phyloP scores from a whole-genome alignment of 1,140 invertebrate genomes.

The Nilaparvata lugens region DNA sequence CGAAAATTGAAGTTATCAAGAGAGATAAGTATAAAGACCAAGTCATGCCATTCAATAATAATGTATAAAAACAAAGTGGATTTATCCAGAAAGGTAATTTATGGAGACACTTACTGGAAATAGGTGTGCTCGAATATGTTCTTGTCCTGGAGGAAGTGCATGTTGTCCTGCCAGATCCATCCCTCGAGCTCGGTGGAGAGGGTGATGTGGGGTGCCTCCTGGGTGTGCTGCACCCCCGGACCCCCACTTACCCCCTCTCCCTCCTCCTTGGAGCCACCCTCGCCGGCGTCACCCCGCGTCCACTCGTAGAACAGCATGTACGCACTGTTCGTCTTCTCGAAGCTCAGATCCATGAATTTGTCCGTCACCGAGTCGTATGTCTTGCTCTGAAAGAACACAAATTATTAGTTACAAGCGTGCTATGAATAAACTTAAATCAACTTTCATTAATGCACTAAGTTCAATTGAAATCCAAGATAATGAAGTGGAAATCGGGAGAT shows the following conservation, averaged over 20 bases:
- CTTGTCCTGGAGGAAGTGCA: constrained; percentile 88
- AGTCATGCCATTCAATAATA: too few species aligned
- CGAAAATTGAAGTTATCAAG: too few species aligned
- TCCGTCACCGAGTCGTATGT: constrained; percentile 93
- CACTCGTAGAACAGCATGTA: constrained; percentile 96
- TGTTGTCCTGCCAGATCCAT: constrained; percentile 95
- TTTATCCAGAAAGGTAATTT: too few species aligned
- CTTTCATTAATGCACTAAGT: too few species aligned
- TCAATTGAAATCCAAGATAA: too few species aligned
- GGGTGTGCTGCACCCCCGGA: constrained; percentile 16
- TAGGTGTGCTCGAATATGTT: constrained; percentile 94
- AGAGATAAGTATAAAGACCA: too few species aligned
- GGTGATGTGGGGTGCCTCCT: constrained; percentile 37
- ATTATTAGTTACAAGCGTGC: too few species aligned
- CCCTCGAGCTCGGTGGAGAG: constrained; percentile 72
- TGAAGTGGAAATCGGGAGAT: too few species aligned
- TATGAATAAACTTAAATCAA: too few species aligned
- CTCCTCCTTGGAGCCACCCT: constrained; percentile 23
- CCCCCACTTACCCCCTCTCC: constrained; percentile 26
- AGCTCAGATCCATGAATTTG: constrained; percentile 95
- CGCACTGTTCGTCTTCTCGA: constrained; percentile 94
- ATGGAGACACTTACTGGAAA: constrained; percentile 59
- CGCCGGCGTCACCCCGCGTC: constrained; percentile 21
- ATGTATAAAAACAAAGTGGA: too few species aligned
- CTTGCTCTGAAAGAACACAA: constrained; percentile 62